Base-by-base conservation (phyloP, 1,140 invertebrate genomes). In the Trinorchestia longiramus region DNA sequence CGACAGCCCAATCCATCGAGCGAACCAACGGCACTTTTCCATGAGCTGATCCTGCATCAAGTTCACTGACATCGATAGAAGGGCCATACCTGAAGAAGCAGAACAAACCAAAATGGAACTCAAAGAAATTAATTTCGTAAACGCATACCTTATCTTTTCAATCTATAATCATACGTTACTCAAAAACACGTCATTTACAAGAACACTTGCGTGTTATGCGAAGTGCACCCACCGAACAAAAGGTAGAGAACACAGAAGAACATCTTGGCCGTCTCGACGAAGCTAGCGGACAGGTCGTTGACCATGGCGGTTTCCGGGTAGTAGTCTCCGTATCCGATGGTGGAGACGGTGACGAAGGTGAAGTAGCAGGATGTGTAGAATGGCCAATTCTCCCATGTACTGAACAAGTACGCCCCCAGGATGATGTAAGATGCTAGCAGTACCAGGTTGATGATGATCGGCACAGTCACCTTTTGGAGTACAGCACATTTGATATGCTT, bases 61-160 rank as follows among this genome's bases (percentile, higher is more conserved):
- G 90, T 98, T 97, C 97, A 98, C 98, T 96, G 97, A 97, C 98
- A 98, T 98, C 91, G 98, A 98, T 47, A 98, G 97, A 43, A 98
- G 97, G 11, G 98, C 98, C 98, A 98, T 98, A 19, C 98, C 98
- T 97, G 98, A 6, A 23, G 57, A 4, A 36, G 36, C 62, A 28
- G 1, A 36, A 3, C 62, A 42, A 53, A 45, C 43, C 6, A 53
- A 8, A n/a, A n/a, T n/a, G n/a, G n/a, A n/a, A n/a, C n/a, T n/a
- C n/a, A n/a, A n/a, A n/a, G n/a, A n/a, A n/a, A n/a, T n/a, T n/a
- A n/a, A n/a, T n/a, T n/a, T n/a, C n/a, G n/a, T n/a, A n/a, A n/a
- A n/a, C n/a, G n/a, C n/a, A n/a, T n/a, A n/a, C n/a, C n/a, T n/a
- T n/a, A n/a, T n/a, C n/a, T n/a, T n/a, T n/a, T n/a, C n/a, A n/a